A percentile compares a stretch with the other conserved stretches of the same genome.
Conservation (phyloP, 2,797 vertebrate genomes). For the Simalia tracyae region DNA sequence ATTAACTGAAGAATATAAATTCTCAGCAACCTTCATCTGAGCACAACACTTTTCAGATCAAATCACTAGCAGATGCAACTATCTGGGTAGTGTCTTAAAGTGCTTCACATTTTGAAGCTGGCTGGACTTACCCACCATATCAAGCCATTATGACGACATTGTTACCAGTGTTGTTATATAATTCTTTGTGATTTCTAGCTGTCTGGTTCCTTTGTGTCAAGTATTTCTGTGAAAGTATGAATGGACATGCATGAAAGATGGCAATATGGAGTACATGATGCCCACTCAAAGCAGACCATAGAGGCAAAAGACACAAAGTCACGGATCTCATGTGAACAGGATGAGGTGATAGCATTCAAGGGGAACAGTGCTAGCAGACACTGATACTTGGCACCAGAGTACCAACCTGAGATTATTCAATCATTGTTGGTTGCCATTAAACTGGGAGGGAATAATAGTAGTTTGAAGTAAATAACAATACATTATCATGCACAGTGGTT, state of each 20-base stretch:
- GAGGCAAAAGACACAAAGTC: background rate
- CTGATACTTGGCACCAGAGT: background rate
- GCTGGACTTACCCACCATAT: background rate
- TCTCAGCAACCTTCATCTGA: background rate
- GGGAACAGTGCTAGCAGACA: background rate
- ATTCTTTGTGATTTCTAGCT: background rate
- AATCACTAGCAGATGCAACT: slow-evolving; percentile 19
- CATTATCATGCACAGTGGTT: background rate
- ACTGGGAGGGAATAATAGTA: background rate
- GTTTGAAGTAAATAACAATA: background rate
- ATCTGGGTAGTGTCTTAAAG: background rate
- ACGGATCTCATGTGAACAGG: background rate
- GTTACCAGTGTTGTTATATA: background rate
- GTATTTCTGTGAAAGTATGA: background rate
- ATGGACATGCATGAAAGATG: background rate
- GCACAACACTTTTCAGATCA: slow-evolving; percentile 19
- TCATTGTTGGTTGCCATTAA: background rate
- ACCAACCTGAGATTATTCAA: background rate
- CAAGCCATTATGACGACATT: background rate
- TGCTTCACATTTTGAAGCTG: slow-evolving; percentile 1
- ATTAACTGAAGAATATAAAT: background rate
- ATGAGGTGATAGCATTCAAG: background rate
- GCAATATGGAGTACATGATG: background rate
- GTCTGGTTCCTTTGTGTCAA: background rate
- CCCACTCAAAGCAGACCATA: background rate